phyloP scores from a whole-genome alignment of 2,888 invertebrate species.

The Ophonus ardosiacus region DNA sequence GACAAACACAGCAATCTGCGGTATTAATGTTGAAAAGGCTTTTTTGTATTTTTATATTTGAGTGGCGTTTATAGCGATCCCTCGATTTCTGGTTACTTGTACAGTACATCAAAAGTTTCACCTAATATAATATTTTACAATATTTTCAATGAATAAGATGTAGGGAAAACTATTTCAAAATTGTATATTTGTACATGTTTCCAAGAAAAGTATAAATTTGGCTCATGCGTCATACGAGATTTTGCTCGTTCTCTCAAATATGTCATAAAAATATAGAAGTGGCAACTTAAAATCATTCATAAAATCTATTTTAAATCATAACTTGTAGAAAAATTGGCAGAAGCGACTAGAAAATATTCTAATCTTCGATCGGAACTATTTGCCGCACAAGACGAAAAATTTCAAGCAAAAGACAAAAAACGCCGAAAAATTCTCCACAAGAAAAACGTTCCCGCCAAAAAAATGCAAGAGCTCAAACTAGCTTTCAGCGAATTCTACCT shows the following conservation, averaged over 20 bases:
- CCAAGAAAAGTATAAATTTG: not conserved
- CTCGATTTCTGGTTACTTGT: too few species aligned
- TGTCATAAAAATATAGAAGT: not conserved
- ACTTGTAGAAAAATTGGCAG: conserved; percentile 92
- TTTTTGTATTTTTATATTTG: too few species aligned
- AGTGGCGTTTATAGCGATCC: too few species aligned
- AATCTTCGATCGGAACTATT: conserved; percentile 92
- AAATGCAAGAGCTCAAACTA: conserved; percentile 94
- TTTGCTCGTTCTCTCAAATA: not conserved
- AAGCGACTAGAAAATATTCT: conserved; percentile 96
- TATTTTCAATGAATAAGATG: too few species aligned
- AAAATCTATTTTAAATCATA: conserved; percentile 68
- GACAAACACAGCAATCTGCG: too few species aligned
- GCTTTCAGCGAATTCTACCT: conserved; percentile 99
- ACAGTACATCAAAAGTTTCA: too few species aligned
- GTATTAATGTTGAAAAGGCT: too few species aligned
- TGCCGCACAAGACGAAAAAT: conserved; percentile 73
- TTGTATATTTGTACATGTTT: not conserved
- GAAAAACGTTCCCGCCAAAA: conserved; percentile 81
- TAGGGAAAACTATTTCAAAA: not conserved
- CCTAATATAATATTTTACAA: too few species aligned
- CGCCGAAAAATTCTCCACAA: conserved; percentile 73
- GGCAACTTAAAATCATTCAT: not conserved
- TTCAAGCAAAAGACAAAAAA: conserved; percentile 71
- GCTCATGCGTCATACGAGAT: not conserved